Evolutionary conservation across 2,797 vertebrate genomes (phyloP).

Genomic region (Kryptolebias ocellatus): DNA sequence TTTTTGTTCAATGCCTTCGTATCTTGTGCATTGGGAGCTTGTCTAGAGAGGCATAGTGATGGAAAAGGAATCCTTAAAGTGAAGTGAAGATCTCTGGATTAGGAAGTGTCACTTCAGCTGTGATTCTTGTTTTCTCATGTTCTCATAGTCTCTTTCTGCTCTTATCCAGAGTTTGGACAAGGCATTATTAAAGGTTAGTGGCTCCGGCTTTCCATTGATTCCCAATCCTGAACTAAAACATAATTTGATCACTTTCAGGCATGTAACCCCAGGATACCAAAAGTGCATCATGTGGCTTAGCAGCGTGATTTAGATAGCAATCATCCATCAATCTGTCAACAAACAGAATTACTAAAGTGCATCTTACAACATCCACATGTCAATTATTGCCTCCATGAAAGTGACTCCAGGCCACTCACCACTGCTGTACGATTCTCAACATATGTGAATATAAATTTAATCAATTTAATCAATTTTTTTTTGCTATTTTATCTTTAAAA

Average conservation of each 20-base stretch:
- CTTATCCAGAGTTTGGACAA: neutral
- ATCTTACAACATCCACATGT: neutral
- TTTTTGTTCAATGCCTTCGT: neutral
- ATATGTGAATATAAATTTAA: neutral
- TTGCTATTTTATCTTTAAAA: neutral
- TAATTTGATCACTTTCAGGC: neutral
- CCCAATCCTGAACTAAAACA: neutral
- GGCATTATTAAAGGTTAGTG: slow-evolving; percentile 11
- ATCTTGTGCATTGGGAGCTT: neutral
- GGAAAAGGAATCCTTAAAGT: slow-evolving; percentile 29
- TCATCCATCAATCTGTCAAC: slow-evolving; percentile 15
- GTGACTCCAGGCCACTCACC: neutral
- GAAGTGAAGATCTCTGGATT: slow-evolving; percentile 23
- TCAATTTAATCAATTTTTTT: neutral
- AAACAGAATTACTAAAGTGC: slow-evolving; percentile 2
- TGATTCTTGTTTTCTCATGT: neutral
- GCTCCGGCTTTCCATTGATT: neutral
- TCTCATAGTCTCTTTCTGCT: neutral
- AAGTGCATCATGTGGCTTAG: neutral
- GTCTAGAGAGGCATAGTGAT: neutral
- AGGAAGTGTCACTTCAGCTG: neutral
- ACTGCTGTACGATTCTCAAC: neutral
- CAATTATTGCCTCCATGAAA: slow-evolving; percentile 3
- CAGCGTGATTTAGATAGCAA: slow-evolving; percentile 1
- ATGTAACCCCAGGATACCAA: neutral